Conservation (phyloP, 2,797 vertebrate genomes). For the Monodelphis domestica region DNA sequence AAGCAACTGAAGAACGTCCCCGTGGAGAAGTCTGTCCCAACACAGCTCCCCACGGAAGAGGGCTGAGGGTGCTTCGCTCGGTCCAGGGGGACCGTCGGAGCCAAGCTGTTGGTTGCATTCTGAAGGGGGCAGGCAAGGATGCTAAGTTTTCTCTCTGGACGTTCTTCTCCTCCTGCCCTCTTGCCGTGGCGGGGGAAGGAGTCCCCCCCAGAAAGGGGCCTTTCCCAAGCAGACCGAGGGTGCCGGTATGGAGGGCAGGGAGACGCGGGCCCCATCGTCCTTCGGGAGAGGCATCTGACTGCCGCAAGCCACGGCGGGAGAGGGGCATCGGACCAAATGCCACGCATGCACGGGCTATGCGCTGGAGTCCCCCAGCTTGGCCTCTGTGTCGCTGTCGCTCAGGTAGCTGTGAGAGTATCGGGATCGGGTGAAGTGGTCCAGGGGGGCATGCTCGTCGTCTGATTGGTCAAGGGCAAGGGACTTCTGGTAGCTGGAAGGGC, state of each 20-base stretch:
- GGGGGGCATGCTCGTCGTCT: constrained; percentile 92
- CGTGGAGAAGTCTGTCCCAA: constrained; percentile 54
- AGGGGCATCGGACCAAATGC: neutral
- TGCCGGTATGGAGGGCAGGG: neutral
- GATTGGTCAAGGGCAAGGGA: constrained; percentile 87
- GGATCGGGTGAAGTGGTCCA: constrained; percentile 83
- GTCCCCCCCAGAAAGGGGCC: constrained; percentile 17
- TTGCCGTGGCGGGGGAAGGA: constrained; percentile 49
- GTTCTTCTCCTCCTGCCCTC: constrained; percentile 49
- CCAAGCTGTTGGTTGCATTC: constrained; percentile 23
- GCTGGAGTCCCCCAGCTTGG: constrained; percentile 84
- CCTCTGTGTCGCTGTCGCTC: constrained; percentile 88
- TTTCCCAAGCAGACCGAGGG: constrained; percentile 65
- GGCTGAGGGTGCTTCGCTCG: constrained; percentile 58
- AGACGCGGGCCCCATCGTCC: neutral
- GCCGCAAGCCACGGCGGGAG: neutral
- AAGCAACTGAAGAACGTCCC: constrained; percentile 56
- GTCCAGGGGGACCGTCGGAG: constrained; percentile 46
- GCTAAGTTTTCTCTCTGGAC: constrained; percentile 58
- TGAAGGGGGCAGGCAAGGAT: constrained; percentile 58
- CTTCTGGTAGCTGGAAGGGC: constrained; percentile 89
- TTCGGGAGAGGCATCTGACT: constrained; percentile 28
- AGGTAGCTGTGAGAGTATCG: constrained; percentile 85
- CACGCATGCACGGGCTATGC: constrained; percentile 86
- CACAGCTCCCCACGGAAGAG: constrained; percentile 59